Evolutionary conservation across 2,113 vertebrate genomes (phyloP).

Genomic region (Empidonax traillii): DNA sequence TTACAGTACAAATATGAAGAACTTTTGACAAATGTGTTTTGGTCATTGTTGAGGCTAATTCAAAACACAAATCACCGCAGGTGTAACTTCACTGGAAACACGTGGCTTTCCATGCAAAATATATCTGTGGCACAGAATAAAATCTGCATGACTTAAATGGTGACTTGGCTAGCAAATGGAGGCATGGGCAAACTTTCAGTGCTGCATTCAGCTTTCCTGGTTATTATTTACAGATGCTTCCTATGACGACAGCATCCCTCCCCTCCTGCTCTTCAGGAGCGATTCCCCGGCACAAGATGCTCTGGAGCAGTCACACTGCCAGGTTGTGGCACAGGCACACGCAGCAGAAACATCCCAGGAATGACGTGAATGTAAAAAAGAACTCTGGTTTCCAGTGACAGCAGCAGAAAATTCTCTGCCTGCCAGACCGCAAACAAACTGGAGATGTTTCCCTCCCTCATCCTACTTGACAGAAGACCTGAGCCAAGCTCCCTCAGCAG

Average conservation of each 20-base stretch:
- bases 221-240: neutral
- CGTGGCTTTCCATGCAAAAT: neutral
- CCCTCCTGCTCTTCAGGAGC: rapidly evolving
- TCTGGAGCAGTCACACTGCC: neutral
- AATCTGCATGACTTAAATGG: neutral
- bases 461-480: neutral
- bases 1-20: neutral
- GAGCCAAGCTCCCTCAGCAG: slow-evolving; percentile 29
- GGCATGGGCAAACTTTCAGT: neutral
- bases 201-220: neutral
- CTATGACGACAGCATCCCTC: neutral
- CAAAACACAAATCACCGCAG: neutral
- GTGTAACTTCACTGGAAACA: neutral
- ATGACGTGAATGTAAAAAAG: neutral
- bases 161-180: neutral
- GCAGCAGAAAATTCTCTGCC: neutral
- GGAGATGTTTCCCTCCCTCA: neutral
- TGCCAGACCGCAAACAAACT: slow-evolving; percentile 54
- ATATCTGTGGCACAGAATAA: neutral
- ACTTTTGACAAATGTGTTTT: neutral
- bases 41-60: neutral
- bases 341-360: neutral
- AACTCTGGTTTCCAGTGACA: neutral
- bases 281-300: rapidly evolving
- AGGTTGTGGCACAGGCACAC: rapidly evolving